Percentiles rank a stretch among this genome's conserved stretches.
phyloP scores from a whole-genome alignment of 2,797 vertebrate species.

The Alca torda region DNA sequence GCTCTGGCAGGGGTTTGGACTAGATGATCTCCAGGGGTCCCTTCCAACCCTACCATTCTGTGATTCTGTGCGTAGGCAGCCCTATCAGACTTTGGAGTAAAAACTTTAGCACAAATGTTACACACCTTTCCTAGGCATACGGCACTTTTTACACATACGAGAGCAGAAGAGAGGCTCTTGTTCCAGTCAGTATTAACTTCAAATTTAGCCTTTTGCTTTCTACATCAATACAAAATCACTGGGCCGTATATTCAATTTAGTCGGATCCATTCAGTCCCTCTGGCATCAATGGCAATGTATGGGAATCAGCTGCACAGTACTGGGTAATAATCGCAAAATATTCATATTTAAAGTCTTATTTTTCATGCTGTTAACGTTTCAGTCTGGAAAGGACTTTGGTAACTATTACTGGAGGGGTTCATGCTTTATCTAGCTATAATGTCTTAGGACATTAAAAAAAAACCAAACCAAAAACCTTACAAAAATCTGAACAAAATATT shows the following conservation, averaged over 20 bases:
- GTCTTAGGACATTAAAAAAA: background rate
- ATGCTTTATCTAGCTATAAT: background rate
- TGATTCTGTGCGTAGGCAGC: background rate
- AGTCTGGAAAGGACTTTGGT: background rate
- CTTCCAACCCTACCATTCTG: no score
- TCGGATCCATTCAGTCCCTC: background rate
- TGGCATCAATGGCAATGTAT: background rate
- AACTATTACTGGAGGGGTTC: background rate
- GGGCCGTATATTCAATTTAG: background rate
- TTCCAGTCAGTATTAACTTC: background rate
- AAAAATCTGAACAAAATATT: conserved; percentile 29
- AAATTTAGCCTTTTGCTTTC: background rate
- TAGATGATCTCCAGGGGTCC: no score
- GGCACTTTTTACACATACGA: background rate
- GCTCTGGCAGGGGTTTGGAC: no score
- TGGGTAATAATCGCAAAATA: background rate
- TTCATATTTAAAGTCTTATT: background rate
- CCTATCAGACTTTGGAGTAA: background rate
- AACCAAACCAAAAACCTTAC: background rate
- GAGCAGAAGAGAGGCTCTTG: background rate
- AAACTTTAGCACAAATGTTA: background rate
- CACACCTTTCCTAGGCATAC: background rate
- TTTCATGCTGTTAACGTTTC: background rate
- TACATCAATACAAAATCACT: background rate
- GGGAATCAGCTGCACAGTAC: background rate